phyloP scores from a whole-genome alignment of 2,113 vertebrate species.

The Patagioenas fasciata region DNA sequence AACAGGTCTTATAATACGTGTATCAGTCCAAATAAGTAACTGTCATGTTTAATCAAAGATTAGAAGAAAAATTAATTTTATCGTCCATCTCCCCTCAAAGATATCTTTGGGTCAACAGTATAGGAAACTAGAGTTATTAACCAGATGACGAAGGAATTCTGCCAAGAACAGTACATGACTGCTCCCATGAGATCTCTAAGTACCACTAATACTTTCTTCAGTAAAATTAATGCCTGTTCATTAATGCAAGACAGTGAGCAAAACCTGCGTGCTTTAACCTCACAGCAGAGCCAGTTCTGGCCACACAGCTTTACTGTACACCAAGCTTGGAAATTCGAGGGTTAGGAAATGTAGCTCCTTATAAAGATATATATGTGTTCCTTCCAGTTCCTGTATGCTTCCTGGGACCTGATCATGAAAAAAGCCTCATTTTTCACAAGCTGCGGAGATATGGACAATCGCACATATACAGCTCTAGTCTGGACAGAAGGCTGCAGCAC shows the following conservation, averaged over 20 bases:
- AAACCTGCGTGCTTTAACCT: background rate
- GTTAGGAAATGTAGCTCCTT: background rate
- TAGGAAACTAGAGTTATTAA: conserved; percentile 56
- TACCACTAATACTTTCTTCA: conserved; percentile 25
- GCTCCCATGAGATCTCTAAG: conserved; percentile 37
- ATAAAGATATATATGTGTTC: background rate
- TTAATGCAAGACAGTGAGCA: conserved; percentile 17
- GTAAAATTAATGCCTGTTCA: conserved; percentile 40
- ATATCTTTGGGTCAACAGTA: conserved; percentile 38
- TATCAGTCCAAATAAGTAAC: background rate
- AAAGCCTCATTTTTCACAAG: background rate
- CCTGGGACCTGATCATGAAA: background rate
- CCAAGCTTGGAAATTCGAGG: background rate
- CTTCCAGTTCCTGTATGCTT: background rate
- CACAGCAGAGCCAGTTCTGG: background rate
- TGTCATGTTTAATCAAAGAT: conserved; percentile 26
- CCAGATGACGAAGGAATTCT: conserved; percentile 33
- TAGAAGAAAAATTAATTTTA: conserved; percentile 40
- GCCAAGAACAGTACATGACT: conserved; percentile 30
- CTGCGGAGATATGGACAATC: background rate
- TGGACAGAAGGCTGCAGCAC: background rate
- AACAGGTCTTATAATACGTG: background rate
- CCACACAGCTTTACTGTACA: background rate
- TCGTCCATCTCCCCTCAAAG: background rate
- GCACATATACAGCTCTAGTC: rapidly evolving